Evolutionary conservation across 2,113 vertebrate genomes (phyloP), one percentile per base, ranked within the genome.

Genomic region (Machaerirhynchus nigripectus): DNA sequence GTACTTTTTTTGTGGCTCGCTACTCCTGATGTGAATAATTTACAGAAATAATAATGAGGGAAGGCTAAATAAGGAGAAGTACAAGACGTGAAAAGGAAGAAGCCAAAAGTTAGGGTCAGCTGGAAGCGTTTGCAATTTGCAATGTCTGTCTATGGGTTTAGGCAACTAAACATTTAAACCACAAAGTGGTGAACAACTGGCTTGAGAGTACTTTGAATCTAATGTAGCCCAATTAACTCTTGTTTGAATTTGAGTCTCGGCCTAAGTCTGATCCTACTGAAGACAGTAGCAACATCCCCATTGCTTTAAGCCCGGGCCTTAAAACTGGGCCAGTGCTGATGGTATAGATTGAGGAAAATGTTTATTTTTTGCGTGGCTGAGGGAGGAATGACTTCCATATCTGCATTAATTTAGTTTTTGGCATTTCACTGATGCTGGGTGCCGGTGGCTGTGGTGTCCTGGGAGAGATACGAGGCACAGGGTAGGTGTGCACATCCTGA

Each of bases 141-240:
- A 35, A 65, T 52, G 87, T 92, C 76, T 52, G 87, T 92, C 76
- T 69, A 35, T 84, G 55, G 31, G 60, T 92, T 89, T 78, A 79
- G 68, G 70, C 68, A 91, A 92, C 67, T 87, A 92, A 95, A 95
- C 49, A 85, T 87, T 93, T 52, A 93, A 95, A 90, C 83, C 89
- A 89, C 83, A 84, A 50, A 92, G 68, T 67, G 76, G 89, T 67
- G 86, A 77, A 78, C 35, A 88, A 59, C 44, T 70, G 76, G 12
- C 47, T 87, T 26, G 75, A 90, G 53, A 61, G 70, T 73, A 15
- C 73, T 91, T 90, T 84, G 63, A 80, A 46, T 68, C 13, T 69
- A 22, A 64, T 27, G 55, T 22, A 57, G 83, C 35, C 85, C 23
- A 70, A 65, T 35, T 83, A 89, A 83, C 59, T 90, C 50, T 46